Evolutionary conservation across 2,797 vertebrate species (phyloP), one percentile per base, ranked within the genome.

Genomic region (Crotalus adamanteus): DNA sequence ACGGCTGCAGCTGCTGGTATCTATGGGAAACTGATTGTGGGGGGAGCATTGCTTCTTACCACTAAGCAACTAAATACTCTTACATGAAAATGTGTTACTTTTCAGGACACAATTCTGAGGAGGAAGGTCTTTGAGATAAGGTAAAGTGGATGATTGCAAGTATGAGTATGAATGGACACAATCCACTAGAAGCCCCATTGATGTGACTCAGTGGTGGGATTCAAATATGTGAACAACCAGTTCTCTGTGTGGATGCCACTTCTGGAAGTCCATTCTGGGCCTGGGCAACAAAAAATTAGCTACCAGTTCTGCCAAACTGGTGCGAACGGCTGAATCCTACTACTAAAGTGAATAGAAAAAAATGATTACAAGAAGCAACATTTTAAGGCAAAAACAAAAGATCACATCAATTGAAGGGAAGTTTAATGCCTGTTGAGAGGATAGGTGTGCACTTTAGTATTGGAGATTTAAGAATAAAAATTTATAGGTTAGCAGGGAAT

Each of bases 1-100:
- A 97, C 96, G 97, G 98, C 98, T 98, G 98, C 98, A 98, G 98
- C 98, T 98, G 98, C 97, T 97, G 97, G 97, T 98, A 97, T 97
- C 98, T 98, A 97, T 96, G 97, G 97, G 97, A 97, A 98, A 96
- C 95, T 97, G 97, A 98, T 97, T 97, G 94, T 47, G 18, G 0
- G 93, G 97, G 25, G 59, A 96, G 96, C 96, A 95, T 97, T 96
- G 94, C 97, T 96, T 97, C 97, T 97, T 97, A 98, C 98, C 97
- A 97, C 97, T 96, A 96, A 95, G 97, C 97, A 97, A 97, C 97
- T 95, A 96, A 95, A 95, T 89, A 94, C 96, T 95, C 97, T 97
- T 97, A 96, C 96, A 97, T 94, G 96, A 96, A 97, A 96, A 97
- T 96, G 96, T 97, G 97, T 97, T 97, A 97, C 96, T 97, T 97